A percentile compares a stretch with the other conserved stretches of the same genome.
Evolutionary conservation across 2,113 vertebrate genomes (phyloP).

Genomic region (Bufo gargarizans): DNA sequence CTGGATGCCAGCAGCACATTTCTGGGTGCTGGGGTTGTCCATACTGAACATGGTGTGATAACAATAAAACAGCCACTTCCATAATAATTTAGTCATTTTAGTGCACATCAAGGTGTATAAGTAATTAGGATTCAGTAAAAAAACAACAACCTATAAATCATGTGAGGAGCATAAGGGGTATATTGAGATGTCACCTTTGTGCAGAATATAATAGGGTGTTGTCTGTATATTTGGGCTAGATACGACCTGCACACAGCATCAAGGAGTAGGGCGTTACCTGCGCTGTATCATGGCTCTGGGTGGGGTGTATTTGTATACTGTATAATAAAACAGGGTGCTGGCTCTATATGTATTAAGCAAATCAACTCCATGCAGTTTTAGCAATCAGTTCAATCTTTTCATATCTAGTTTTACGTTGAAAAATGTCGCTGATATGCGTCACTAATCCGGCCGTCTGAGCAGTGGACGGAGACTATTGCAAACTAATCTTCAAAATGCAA

Average conservation of each 20-base stretch:
- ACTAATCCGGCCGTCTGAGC: no score
- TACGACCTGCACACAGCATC: constrained; percentile 36
- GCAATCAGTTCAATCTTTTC: not conserved
- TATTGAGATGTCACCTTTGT: not conserved
- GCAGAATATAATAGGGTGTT: constrained; percentile 17
- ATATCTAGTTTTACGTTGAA: not conserved
- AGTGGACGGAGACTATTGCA: no score
- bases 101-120: not conserved
- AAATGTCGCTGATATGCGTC: no score
- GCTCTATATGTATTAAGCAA: constrained; percentile 16
- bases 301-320: constrained; percentile 45
- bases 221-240: constrained; percentile 26
- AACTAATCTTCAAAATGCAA: not conserved
- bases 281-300: constrained; percentile 26
- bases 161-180: not conserved
- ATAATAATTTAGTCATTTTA: not conserved
- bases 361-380: not conserved
- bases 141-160: not conserved
- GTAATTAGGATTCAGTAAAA: not conserved
- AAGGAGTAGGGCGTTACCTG: constrained; percentile 29
- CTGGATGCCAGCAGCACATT: no score
- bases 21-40: not conserved
- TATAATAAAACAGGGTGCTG: constrained; percentile 42
- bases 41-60: not conserved
- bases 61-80: not conserved